Conservation (phyloP, 2,797 vertebrate species). For the Mus caroli region DNA sequence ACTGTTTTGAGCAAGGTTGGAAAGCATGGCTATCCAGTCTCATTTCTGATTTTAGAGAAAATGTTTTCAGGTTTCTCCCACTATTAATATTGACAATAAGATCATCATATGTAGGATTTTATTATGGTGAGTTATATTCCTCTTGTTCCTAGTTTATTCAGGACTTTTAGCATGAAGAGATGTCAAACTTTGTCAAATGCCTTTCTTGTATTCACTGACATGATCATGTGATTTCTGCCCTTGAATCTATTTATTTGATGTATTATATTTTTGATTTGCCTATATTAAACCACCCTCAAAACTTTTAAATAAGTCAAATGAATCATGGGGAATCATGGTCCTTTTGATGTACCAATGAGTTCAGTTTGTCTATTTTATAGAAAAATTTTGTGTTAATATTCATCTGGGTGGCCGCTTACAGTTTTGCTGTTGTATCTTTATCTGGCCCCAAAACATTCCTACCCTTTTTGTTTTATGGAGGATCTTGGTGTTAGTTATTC, state of each 20-base stretch:
- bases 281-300: too few species aligned
- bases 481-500: background rate
- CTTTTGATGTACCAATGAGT: background rate
- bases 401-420: background rate
- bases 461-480: background rate
- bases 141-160: background rate
- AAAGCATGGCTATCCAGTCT: background rate
- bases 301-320: background rate
- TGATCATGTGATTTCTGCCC: background rate
- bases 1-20: background rate
- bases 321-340: background rate
- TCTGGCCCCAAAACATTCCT: background rate
- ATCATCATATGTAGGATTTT: background rate
- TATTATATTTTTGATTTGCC: background rate
- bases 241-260: background rate
- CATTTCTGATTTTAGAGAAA: background rate
- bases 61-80: background rate
- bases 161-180: background rate
- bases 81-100: background rate
- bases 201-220: background rate
- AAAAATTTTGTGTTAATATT: background rate
- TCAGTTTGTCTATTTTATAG: background rate
- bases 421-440: background rate
- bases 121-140: background rate
- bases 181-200: background rate